Percentiles rank a stretch among this genome's conserved stretches.
These are phyloP conservation scores for Aricia agestis DNA, from an alignment of 1,140 invertebrate species.

Conservation along the genomic window DNA sequence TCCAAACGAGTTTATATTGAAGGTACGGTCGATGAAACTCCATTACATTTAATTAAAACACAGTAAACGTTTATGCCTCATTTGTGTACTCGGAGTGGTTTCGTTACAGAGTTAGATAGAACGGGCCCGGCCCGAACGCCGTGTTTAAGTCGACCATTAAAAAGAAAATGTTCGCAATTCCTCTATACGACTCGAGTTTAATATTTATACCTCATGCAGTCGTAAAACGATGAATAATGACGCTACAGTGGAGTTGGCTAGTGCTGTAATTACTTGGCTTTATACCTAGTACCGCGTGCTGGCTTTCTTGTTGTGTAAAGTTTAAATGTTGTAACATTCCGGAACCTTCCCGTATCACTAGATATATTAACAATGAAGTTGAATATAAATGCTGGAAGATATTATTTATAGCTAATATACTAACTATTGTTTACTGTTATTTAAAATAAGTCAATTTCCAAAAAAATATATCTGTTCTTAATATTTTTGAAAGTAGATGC, in stretches of 20 bases:
- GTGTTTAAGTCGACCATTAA: conserved; percentile 72
- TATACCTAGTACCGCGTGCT: conserved; percentile 55
- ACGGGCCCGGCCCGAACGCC: conserved; percentile 55
- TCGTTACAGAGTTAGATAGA: conserved; percentile 46
- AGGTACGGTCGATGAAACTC: conserved; percentile 19
- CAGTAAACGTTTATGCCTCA: conserved; percentile 52
- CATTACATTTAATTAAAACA: conserved; percentile 64
- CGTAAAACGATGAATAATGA: conserved; percentile 76
- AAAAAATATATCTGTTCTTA: no score
- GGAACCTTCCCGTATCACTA: conserved; percentile 38
- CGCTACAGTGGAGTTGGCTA: conserved; percentile 67
- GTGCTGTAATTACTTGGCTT: conserved; percentile 70
- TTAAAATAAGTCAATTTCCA: no score
- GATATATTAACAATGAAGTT: neutral
- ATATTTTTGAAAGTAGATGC: no score
- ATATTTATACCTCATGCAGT: conserved; percentile 73
- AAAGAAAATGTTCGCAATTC: conserved; percentile 74
- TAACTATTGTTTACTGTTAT: no score
- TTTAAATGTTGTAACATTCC: conserved; percentile 55
- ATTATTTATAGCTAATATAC: no score
- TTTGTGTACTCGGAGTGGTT: conserved; percentile 48
- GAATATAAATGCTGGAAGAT: neutral
- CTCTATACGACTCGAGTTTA: conserved; percentile 73
- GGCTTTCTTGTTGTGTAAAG: conserved; percentile 64
- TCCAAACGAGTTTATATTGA: conserved; percentile 37